Conservation (phyloP, 2,888 invertebrate genomes). For the Andrena fulva region DNA sequence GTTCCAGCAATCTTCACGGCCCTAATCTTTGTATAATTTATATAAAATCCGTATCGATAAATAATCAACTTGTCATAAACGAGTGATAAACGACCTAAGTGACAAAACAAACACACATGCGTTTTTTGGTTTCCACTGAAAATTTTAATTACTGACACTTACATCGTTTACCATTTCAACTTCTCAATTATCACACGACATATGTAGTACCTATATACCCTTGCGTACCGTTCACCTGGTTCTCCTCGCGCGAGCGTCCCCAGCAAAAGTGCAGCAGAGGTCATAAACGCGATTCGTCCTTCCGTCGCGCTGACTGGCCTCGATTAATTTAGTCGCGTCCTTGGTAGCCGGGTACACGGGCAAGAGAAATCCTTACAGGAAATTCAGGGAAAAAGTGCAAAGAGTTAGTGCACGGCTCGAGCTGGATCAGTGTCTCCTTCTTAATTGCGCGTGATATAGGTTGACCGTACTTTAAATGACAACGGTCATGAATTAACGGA, state of each 20-base stretch:
- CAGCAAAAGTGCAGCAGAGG: slow-evolving; percentile 28
- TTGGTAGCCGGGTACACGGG: slow-evolving; percentile 10
- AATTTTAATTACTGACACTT: too few species aligned
- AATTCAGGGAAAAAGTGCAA: background rate
- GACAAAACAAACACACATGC: too few species aligned
- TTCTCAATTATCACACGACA: too few species aligned
- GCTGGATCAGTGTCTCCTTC: background rate
- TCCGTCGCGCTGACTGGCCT: slow-evolving; percentile 25
- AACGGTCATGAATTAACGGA: slow-evolving; percentile 19
- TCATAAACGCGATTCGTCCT: slow-evolving; percentile 21
- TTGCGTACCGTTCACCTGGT: background rate
- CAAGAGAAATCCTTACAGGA: slow-evolving; percentile 26
- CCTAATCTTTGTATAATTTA: too few species aligned
- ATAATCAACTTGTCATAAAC: too few species aligned
- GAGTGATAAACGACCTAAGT: too few species aligned
- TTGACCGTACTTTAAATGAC: background rate
- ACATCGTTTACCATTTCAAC: too few species aligned
- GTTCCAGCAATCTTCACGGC: too few species aligned
- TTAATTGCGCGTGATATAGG: slow-evolving; percentile 19
- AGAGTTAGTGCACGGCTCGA: background rate
- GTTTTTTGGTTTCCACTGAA: too few species aligned
- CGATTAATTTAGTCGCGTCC: slow-evolving; percentile 49
- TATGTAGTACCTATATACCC: too few species aligned
- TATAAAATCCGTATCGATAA: too few species aligned
- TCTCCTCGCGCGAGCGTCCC: background rate